Evolutionary conservation across 2,888 invertebrate genomes (phyloP).

Genomic region (Pristionchus maxplancki): DNA sequence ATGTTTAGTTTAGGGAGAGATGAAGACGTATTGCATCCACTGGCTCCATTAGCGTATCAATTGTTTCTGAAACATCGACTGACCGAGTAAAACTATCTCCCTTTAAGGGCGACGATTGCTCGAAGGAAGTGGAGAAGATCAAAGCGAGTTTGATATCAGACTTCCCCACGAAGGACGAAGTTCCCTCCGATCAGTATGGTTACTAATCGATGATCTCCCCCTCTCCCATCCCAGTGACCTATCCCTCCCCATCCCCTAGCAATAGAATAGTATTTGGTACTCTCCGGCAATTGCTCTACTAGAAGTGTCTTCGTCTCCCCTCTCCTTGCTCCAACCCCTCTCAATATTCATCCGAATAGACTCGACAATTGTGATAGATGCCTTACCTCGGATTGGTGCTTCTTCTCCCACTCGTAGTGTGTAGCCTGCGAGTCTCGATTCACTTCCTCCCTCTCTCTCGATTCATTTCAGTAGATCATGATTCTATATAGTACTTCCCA

Average conservation of each 20-base stretch:
- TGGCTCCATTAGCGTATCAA: too few species aligned
- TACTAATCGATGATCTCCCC: not conserved
- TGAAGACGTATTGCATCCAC: too few species aligned
- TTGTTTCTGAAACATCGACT: too few species aligned
- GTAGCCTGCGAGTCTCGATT: not conserved
- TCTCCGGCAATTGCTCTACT: not conserved
- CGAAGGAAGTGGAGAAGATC: conserved; percentile 47
- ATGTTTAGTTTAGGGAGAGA: too few species aligned
- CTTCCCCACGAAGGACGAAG: conserved; percentile 28
- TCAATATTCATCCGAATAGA: conserved; percentile 11
- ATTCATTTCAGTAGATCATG: not conserved
- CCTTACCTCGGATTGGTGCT: conserved; percentile 36
- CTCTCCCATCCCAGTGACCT: not conserved
- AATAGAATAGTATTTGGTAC: not conserved
- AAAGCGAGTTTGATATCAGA: conserved; percentile 39
- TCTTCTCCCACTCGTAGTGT: not conserved
- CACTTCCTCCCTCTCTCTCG: not conserved
- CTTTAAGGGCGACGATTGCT: conserved; percentile 1
- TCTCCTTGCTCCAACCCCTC: conserved; percentile 1
- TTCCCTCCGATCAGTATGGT: not conserved
- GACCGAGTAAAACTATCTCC: not conserved
- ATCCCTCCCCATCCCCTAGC: not conserved
- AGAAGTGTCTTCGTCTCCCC: not conserved
- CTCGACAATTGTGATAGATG: conserved; percentile 19
- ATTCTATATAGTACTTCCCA: not conserved